Base-by-base conservation (phyloP, 2,888 invertebrate genomes). In the Chironomus tentans region DNA sequence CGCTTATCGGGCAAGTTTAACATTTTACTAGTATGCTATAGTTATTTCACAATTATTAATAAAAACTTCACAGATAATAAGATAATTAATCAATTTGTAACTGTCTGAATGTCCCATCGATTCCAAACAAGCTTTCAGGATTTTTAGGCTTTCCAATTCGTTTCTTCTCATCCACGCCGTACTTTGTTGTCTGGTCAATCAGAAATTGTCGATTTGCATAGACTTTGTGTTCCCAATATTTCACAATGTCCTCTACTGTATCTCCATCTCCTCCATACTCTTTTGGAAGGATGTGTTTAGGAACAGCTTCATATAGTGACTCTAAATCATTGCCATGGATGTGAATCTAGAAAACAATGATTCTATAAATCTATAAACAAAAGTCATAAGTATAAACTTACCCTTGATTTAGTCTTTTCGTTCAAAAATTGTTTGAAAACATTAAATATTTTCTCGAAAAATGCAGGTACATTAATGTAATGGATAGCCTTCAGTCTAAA, bases 251-350 rank as follows among this genome's bases (percentile, higher is more conserved):
- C 1, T 71, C 68, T 4, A 86, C 79, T 4, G 87, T 83, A 0
- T 87, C 87, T 38, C 85, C 88, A n/a, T 83, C 83, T 5, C 91
- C 91, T 13, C 90, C 90, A 78, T 89, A 90, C 79, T 91, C 90
- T 21, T 82, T 83, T 0, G 90, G 90, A 62, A 91, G 81, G 71
- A 87, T 83, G n/a, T 86, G 84, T 79, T 85, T 85, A 0, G 90
- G 88, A 62, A 90, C 83, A 69, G 85, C 79, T 79, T 88, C 83
- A 79, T 87, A 87, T 77, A 88, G 81, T 68, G 85, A 87, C 21
- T 88, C 87, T 76, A 85, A 83, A 77, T 85, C 83, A 78, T 84
- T 85, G 46, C 86, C 87, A 78, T 88, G 70, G 0, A 68, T 10
- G 15, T 50, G 2, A n/a, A 61, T 28, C 18, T 56, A 62, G 48